Evolutionary conservation across 2,797 vertebrate genomes (phyloP).

Genomic region (Mycteria americana): DNA sequence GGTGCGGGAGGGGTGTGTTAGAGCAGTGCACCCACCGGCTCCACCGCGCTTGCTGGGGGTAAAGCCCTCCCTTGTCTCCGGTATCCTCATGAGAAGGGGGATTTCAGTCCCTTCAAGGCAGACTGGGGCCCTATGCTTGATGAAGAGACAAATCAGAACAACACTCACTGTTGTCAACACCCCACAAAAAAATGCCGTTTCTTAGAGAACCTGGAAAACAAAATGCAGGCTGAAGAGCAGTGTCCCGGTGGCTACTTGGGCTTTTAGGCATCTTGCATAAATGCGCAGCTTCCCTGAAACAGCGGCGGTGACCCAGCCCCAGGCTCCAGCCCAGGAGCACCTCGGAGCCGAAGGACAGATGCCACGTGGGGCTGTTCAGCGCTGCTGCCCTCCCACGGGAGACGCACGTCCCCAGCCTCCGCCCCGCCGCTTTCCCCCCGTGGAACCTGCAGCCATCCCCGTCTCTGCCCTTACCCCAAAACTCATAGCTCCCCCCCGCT

Average conservation of each 20-base stretch:
- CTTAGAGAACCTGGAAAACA: neutral
- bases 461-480: neutral
- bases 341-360: accelerated
- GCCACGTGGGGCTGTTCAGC: accelerated
- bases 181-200: neutral
- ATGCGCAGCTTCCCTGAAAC: neutral
- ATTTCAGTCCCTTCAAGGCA: neutral
- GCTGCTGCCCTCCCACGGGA: accelerated
- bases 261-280: neutral
- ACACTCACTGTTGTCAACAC: neutral
- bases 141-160: neutral
- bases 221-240: neutral
- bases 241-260: neutral
- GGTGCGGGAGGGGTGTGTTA: neutral
- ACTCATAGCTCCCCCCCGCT: neutral
- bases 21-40: neutral
- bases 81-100: neutral
- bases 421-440: accelerated
- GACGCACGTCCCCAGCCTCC: accelerated
- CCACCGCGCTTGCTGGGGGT: accelerated
- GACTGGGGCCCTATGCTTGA: neutral
- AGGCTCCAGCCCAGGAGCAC: neutral
- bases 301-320: accelerated
- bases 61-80: neutral
- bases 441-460: neutral